Evolutionary conservation across 2,888 invertebrate genomes (phyloP), one percentile per base, ranked within the genome.

Genomic region (Nematopogon swammerdamellus): DNA sequence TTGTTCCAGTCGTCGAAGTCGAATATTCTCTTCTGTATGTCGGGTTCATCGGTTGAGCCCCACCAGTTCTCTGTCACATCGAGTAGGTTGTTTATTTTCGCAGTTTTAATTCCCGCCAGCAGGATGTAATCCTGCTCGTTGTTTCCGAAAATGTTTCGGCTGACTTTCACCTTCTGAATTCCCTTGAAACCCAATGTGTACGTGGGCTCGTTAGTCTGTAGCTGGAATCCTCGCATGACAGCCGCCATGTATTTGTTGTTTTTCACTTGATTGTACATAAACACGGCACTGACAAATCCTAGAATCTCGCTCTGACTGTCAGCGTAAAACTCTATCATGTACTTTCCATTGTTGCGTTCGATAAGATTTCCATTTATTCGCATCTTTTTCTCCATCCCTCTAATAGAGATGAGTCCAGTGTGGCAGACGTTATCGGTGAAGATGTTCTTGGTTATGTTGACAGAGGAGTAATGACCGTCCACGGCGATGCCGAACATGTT

Each of bases 1-100:
- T 95, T 94, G 67, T 99, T 99, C 98, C 99, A 99, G 66, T 98
- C 97, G 66, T 99, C 97, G 70, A 99, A 97, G 72, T 98, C 98
- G 65, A 98, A 97, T 60, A 98, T 96, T 63, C 87, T 84, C 48
- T 85, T 82, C 57, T 86, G 85, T 49, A 99, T 98, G 50, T 83
- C 82, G 4, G 72, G 75, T 48, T 91, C 86, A 49, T 88, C 83
- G 1, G 79, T 75, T 2, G 89, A 89, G 11, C 97, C 98, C 98
- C 98, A 99, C 92, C 95, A 99, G 67, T 99, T 99, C 67, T 94
- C 91, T 10, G 84, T 84, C 0, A 94, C 95, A 64, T 97, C 91
- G 49, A 99, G 80, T 44, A 84, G 83, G 61, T 94, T 96, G 55
- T 92, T 87, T 1, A 97, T 83, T 56, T 90, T 89, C 0, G 96